Evolutionary conservation across 2,888 invertebrate genomes (phyloP), one percentile per base, ranked within the genome.

Genomic region (Acrobasis repandana): DNA sequence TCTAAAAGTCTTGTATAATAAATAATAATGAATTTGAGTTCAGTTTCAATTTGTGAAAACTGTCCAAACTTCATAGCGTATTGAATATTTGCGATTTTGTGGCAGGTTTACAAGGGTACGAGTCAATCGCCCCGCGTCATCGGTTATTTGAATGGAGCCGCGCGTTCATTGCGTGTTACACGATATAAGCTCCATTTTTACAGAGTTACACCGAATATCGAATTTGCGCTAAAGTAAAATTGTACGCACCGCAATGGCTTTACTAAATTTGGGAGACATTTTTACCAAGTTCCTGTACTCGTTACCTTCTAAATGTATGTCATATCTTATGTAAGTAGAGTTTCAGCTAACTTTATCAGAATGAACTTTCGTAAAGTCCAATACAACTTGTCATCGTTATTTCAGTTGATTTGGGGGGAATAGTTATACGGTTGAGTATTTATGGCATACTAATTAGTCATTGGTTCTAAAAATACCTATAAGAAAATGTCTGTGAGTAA

Each of bases 121-220:
- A 82, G 83, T 85, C 83, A 87, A 86, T 86, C 79, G 84, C 66
- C 72, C 69, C 78, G 74, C 88, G 89, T 88, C 88, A 87, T 79
- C 77, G 75, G 71, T 70, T 78, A 87, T 88, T 87, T 90, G 89
- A 90, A 90, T 90, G 90, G 82, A 89, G 61, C 76, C 72, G 83
- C 83, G 85, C 80, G 76, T 69, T 61, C 61, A 62, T 71, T 83
- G 89, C 90, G 89, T 90, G 90, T 69, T 65, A 62, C 87, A 86
- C 86, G 87, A 71, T 80, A 88, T 79, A 80, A 79, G 75, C 68
- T 74, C 68, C 74, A 75, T 74, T 75, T 77, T 77, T 76, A 73
- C 70, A 72, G 65, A 63, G 66, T 65, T 71, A 74, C 69, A 49
- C 61, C 60, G 65, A 69, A 69, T 68, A 68, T 61, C 51, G 59